Evolutionary conservation across 2,888 invertebrate species (phyloP), one percentile per base, ranked within the genome.

Genomic region (Halictus quadricinctus): DNA sequence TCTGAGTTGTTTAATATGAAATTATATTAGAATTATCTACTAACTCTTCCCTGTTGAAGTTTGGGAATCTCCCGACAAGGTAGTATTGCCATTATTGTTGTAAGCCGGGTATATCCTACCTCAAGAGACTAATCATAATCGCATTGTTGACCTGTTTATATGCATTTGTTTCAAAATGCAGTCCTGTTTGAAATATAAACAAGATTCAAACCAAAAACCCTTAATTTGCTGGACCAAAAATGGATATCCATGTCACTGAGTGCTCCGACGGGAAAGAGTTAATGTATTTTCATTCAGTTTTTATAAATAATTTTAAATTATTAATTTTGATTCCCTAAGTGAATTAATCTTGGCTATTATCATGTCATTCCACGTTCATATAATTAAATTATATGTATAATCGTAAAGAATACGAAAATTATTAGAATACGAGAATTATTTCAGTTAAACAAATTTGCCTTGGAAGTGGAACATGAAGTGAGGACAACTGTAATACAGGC

Each of bases 401-500:
- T 21, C 41, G 25, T 43, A 15, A 13, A 50, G 21, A 54, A n/a
- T n/a, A n/a, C n/a, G n/a, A n/a, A n/a, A n/a, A 21, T 64, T 64
- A 54, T 15, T 48, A 43, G n/a, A n/a, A 58, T 41, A 21, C 43
- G 6, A 25, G 1, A 77, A 41, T 60, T 82, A 18, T 95, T 95
- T 81, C 91, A 97, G 97, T 95, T 97, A 95, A 93, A 97, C 12
- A 95, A 96, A 93, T 95, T 96, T 91, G 96, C 97, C 1, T 95
- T 95, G 87, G 97, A 96, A 92, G 96, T 97, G 3, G 97, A 97
- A 92, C 94, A 94, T 76, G 97, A 97, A 95, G 92, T 98, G 46
- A 95, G 96, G 91, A 96, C 96, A 18, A 96, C 96, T 92, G 96
- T 98, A 2, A 96, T 98, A 83, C 97, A 98, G 94, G 97, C 97